These are phyloP conservation scores for Cerastis leucographa DNA, from an alignment of 2,888 invertebrate species.

Conservation along the genomic window DNA sequence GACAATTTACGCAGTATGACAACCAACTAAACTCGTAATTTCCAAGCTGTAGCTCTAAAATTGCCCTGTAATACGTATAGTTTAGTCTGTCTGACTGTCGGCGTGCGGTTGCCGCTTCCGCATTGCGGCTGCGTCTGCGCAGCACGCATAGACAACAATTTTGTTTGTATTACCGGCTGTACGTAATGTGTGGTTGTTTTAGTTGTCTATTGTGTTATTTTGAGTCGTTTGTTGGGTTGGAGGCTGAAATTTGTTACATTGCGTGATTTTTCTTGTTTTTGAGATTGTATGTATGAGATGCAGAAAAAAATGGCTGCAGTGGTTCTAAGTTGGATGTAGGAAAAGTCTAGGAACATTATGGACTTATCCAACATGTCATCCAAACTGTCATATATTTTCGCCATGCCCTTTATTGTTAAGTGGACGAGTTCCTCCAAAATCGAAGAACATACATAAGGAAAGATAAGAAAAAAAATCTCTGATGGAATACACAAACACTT, in stretches of 20 bases:
- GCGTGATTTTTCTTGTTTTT: conserved; percentile 5
- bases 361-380: not conserved
- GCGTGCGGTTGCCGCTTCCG: conserved; percentile 76
- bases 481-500: no score
- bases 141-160: conserved; percentile 70
- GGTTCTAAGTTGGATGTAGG: not conserved
- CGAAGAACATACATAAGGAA: no score
- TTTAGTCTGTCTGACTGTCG: conserved; percentile 63
- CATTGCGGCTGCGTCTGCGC: conserved; percentile 77
- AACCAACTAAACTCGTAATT: conserved; percentile 44
- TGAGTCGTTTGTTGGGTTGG: conserved; percentile 45
- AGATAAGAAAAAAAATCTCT: no score
- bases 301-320: not conserved
- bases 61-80: conserved; percentile 58
- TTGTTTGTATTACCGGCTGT: conserved; percentile 69
- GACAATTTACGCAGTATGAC: conserved; percentile 42
- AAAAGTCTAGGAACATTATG: not conserved
- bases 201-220: conserved; percentile 62
- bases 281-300: not conserved
- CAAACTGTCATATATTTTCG: not conserved
- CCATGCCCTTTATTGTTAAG: not conserved
- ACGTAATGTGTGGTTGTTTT: conserved; percentile 63
- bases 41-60: conserved; percentile 40
- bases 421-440: not conserved
- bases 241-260: conserved; percentile 6